These are phyloP conservation scores for Tenthredo distinguenda DNA, from an alignment of 2,888 invertebrate genomes.

Conservation along the genomic window DNA sequence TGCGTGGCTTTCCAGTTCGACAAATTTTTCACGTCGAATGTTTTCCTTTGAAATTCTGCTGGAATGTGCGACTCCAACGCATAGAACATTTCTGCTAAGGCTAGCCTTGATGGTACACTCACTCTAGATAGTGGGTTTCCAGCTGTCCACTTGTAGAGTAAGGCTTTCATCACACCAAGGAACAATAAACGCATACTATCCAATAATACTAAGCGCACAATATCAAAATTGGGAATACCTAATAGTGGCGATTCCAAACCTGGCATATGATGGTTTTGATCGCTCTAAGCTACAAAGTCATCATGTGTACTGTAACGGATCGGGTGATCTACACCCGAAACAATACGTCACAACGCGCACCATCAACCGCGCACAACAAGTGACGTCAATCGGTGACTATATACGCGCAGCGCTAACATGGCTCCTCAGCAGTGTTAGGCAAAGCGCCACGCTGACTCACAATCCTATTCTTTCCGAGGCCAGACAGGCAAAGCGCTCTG, in stretches of 20 bases:
- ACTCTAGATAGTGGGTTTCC: neutral
- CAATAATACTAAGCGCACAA: neutral
- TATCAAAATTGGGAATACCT: neutral
- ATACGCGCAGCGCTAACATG: no score
- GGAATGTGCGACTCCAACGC: neutral
- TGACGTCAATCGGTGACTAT: no score
- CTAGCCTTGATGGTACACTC: neutral
- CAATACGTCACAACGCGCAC: no score
- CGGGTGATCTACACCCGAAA: no score
- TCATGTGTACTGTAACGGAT: no score
- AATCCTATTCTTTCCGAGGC: no score
- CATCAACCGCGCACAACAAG: no score
- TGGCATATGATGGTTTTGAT: slow-evolving; percentile 21
- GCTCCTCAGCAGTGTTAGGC: no score
- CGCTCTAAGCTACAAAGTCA: neutral
- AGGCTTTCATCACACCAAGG: neutral
- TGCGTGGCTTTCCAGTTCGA: slow-evolving; percentile 31
- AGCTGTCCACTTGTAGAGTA: neutral
- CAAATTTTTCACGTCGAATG: neutral
- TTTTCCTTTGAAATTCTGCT: slow-evolving; percentile 18
- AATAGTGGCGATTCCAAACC: neutral
- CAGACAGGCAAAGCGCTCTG: no score
- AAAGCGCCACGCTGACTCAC: no score
- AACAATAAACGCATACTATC: slow-evolving; percentile 34
- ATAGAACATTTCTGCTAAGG: neutral